A percentile compares a stretch with the other conserved stretches of the same genome.
phyloP scores from a whole-genome alignment of 1,140 invertebrate species.

The Drosophila albomicans region DNA sequence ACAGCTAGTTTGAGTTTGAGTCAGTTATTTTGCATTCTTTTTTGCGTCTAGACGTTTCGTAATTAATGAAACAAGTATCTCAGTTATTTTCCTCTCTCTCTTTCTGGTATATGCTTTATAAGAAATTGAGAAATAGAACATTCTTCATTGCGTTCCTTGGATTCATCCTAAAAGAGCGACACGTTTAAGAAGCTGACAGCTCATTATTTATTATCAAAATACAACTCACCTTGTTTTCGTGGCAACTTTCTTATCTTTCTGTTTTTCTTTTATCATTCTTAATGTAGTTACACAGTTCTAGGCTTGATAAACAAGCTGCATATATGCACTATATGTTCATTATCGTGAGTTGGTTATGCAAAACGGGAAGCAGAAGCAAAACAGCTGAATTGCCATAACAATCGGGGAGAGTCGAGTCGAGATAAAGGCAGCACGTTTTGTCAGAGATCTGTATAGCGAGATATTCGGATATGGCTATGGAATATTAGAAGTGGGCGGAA shows the following conservation, averaged over 20 bases:
- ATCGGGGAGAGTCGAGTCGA: not conserved
- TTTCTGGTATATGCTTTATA: not conserved
- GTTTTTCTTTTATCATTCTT: not conserved
- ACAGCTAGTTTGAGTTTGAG: not conserved
- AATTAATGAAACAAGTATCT: not conserved
- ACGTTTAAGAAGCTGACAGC: not conserved
- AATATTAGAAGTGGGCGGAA: not conserved
- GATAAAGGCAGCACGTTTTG: constrained; percentile 22
- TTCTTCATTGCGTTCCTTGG: not conserved
- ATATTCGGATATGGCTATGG: constrained; percentile 5
- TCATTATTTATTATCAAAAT: not conserved
- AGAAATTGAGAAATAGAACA: not conserved
- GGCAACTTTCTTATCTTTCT: not conserved
- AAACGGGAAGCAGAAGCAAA: not conserved
- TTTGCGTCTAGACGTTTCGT: not conserved
- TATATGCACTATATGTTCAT: constrained; percentile 2
- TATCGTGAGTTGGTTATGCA: not conserved
- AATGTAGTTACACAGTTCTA: constrained; percentile 18
- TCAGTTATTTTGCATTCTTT: not conserved
- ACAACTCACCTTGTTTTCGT: constrained; percentile 3
- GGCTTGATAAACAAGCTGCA: constrained; percentile 1
- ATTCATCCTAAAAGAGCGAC: not conserved
- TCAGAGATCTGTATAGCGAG: not conserved
- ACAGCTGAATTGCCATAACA: constrained; percentile 10
- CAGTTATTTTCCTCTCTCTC: not conserved